phyloP scores from a whole-genome alignment of 1,140 invertebrate genomes.

The Oreohelix idahoensis region DNA sequence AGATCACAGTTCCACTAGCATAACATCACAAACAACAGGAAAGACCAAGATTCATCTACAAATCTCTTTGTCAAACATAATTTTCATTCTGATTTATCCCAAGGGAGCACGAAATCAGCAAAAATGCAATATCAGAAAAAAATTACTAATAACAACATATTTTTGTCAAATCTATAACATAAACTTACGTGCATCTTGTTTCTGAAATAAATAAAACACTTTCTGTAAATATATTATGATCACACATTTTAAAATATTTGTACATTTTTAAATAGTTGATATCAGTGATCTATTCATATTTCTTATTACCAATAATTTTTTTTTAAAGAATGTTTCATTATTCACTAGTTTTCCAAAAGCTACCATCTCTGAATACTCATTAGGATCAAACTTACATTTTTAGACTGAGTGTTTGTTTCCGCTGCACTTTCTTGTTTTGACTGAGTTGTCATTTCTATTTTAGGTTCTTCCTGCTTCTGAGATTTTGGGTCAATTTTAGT shows the following conservation, averaged over 20 bases:
- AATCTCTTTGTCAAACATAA: background rate
- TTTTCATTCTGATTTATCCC: background rate
- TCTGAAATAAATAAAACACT: background rate
- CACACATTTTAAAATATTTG: too few species aligned
- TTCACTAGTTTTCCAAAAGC: too few species aligned
- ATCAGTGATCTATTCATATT: too few species aligned
- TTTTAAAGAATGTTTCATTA: too few species aligned
- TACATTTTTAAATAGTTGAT: too few species aligned
- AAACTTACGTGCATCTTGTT: constrained; percentile 30
- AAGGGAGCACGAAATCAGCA: too few species aligned
- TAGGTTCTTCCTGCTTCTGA: background rate
- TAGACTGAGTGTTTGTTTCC: constrained; percentile 10
- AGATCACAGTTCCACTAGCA: background rate
- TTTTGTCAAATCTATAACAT: background rate
- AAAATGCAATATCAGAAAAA: too few species aligned
- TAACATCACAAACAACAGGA: background rate
- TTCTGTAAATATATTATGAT: too few species aligned
- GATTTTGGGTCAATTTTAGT: background rate
- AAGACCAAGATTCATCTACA: background rate
- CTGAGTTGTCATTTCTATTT: background rate
- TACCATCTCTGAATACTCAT: too few species aligned
- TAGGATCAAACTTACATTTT: constrained; percentile 3
- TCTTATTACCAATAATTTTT: too few species aligned
- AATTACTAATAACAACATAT: too few species aligned
- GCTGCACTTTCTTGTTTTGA: constrained; percentile 10